phyloP scores from a whole-genome alignment of 2,888 invertebrate genomes.

The Thecocarcelia acutangulata region DNA sequence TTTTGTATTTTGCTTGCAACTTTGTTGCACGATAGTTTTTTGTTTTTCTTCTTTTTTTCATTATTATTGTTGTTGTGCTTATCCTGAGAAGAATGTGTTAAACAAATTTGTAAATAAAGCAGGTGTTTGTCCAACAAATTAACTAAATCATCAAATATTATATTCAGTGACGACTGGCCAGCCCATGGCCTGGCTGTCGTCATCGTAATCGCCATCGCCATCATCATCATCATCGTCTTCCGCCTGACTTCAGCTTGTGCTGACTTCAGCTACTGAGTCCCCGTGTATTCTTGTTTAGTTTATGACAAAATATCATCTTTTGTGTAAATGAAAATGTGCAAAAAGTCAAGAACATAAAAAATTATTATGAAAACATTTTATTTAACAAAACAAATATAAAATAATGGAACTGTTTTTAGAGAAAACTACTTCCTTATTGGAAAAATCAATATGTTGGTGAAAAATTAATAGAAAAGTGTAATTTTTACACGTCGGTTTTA shows the following conservation, averaged over 20 bases:
- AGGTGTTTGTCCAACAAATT: slow-evolving; percentile 76
- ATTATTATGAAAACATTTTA: slow-evolving; percentile 29
- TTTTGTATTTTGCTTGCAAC: slow-evolving; percentile 23
- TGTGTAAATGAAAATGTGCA: background rate
- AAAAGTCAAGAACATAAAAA: slow-evolving; percentile 25
- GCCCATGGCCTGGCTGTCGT: too few relatives aligned
- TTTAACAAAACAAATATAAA: slow-evolving; percentile 15
- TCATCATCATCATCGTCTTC: slow-evolving; percentile 7
- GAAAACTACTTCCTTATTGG: slow-evolving; percentile 53
- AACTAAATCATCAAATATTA: slow-evolving; percentile 51
- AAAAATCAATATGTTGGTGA: slow-evolving; percentile 29
- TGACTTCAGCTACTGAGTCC: slow-evolving; percentile 10
- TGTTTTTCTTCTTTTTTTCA: slow-evolving; percentile 18
- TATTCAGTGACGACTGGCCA: slow-evolving; percentile 4
- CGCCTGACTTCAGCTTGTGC: background rate
- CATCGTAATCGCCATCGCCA: too few relatives aligned
- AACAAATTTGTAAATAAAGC: slow-evolving; percentile 77
- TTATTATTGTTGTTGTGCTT: slow-evolving; percentile 25
- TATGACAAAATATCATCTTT: slow-evolving; percentile 35
- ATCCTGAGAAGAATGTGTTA: slow-evolving; percentile 70
- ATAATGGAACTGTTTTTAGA: slow-evolving; percentile 17
- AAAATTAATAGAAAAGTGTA: slow-evolving; percentile 39
- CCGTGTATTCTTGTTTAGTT: slow-evolving; percentile 34
- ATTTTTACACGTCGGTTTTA: slow-evolving; percentile 12
- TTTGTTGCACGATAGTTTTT: slow-evolving; percentile 48